Conservation (phyloP, 2,113 vertebrate species). For the Cynoglossus semilaevis region DNA sequence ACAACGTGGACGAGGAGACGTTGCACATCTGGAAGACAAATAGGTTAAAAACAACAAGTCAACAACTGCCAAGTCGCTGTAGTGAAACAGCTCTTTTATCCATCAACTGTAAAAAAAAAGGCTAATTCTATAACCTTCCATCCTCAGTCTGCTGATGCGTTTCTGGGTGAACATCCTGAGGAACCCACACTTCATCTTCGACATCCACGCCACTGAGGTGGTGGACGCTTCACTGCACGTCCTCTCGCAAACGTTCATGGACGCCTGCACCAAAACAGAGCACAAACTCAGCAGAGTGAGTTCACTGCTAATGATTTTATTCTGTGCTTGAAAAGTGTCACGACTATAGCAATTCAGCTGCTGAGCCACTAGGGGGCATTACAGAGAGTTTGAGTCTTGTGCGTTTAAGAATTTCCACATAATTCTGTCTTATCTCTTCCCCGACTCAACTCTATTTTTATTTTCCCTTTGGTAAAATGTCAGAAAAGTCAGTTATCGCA, state of each 20-base stretch:
- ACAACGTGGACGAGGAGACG: conserved; percentile 94
- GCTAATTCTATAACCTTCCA: no score
- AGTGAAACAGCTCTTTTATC: not conserved
- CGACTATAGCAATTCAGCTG: no score
- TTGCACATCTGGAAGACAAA: conserved; percentile 99
- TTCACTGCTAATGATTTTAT: not conserved
- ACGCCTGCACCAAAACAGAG: conserved; percentile 96
- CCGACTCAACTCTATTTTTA: no score
- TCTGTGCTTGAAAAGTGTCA: no score
- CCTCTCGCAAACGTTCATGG: conserved; percentile 98
- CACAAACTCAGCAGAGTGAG: conserved; percentile 95
- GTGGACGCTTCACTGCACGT: conserved; percentile 95
- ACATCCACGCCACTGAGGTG: conserved; percentile 92
- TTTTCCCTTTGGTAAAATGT: no score
- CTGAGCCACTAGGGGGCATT: no score
- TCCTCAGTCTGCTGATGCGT: conserved; percentile 84
- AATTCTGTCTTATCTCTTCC: no score
- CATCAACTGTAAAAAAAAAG: no score
- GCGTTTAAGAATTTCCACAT: no score
- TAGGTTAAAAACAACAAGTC: conserved; percentile 69
- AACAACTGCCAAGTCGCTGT: no score
- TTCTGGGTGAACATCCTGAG: conserved; percentile 98
- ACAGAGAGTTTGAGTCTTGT: no score
- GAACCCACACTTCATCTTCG: conserved; percentile 95
- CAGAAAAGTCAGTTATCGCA: no score